Percentiles rank a stretch among this genome's conserved stretches.
Conservation (phyloP, 2,797 vertebrate species). For the Trichosurus vulpecula region DNA sequence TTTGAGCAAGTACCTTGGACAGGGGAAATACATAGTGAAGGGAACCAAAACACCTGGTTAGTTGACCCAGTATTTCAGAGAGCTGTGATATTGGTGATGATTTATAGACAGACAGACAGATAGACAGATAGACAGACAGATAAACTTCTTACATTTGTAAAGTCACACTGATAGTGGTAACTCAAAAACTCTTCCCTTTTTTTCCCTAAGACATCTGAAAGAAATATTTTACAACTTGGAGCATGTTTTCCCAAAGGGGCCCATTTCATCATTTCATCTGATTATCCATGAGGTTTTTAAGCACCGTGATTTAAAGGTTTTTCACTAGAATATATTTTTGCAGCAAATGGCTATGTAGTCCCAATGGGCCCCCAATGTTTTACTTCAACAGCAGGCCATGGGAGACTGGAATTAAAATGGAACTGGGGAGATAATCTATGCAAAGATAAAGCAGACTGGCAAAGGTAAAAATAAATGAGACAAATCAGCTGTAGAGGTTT, state of each 20-base stretch:
- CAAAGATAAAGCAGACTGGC: constrained; percentile 70
- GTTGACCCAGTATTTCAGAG: constrained; percentile 1
- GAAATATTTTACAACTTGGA: constrained; percentile 78
- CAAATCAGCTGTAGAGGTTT: constrained; percentile 52
- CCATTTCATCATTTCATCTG: constrained; percentile 76
- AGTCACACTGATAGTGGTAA: constrained; percentile 49
- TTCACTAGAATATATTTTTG: constrained; percentile 76
- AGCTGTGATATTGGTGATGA: not conserved
- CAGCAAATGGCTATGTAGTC: constrained; percentile 71
- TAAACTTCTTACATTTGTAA: not conserved
- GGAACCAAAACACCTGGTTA: not conserved
- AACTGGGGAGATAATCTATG: constrained; percentile 62
- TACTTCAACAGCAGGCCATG: constrained; percentile 65
- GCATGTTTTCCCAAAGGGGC: constrained; percentile 78
- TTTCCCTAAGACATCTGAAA: constrained; percentile 74
- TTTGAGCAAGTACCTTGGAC: not conserved
- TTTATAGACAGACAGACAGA: constrained; percentile 44
- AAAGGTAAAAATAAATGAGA: constrained; percentile 62
- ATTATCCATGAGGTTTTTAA: constrained; percentile 82
- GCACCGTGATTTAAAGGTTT: constrained; percentile 71
- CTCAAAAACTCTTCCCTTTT: constrained; percentile 38
- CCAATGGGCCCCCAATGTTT: constrained; percentile 65
- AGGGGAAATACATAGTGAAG: not conserved
- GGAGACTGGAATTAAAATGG: constrained; percentile 69
- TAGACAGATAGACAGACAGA: not conserved